These are phyloP conservation scores for Proterorhinus semilunaris DNA, from an alignment of 2,113 vertebrate species.

Conservation along the genomic window DNA sequence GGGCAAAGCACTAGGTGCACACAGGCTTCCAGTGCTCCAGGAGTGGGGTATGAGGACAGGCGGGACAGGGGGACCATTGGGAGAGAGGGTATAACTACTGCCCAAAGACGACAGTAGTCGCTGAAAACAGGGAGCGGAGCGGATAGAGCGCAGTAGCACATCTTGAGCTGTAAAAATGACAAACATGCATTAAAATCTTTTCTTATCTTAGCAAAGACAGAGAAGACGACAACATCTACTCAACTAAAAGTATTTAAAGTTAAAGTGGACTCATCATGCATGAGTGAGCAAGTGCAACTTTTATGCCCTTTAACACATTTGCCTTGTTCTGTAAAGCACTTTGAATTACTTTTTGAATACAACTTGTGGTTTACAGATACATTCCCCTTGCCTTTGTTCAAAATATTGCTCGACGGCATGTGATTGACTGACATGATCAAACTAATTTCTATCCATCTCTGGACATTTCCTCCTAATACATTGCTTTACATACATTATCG, in stretches of 20 bases:
- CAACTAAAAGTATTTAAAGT: no score
- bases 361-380: no score
- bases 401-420: neutral
- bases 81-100: neutral
- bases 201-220: neutral
- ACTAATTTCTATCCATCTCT: neutral
- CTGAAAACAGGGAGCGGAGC: constrained; percentile 70
- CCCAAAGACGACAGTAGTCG: constrained; percentile 19
- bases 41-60: constrained; percentile 64
- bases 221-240: neutral
- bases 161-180: constrained; percentile 29
- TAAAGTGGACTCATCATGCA: no score
- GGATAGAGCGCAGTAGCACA: constrained; percentile 66
- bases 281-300: no score
- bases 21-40: constrained; percentile 72
- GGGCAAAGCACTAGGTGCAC: neutral
- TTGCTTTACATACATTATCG: neutral
- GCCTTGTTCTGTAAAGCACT: no score
- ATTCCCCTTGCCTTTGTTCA: no score
- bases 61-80: neutral
- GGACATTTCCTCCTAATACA: neutral
- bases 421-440: neutral
- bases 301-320: no score
- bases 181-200: neutral
- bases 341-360: no score